phyloP scores from a whole-genome alignment of 2,797 vertebrate genomes.

The Lophotriccus pileatus region DNA sequence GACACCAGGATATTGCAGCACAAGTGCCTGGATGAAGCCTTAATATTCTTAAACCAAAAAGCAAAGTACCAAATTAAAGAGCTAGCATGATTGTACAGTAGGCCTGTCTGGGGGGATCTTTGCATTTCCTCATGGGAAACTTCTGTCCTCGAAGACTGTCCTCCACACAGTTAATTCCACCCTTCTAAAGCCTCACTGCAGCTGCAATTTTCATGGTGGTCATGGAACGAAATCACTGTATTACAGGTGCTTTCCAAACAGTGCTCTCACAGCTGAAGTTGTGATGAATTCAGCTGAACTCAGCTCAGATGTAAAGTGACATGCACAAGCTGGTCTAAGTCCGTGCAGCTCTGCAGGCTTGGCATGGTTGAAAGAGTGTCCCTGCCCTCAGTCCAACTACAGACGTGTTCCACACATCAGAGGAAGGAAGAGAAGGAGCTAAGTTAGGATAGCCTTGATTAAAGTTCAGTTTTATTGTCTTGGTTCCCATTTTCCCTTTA shows the following conservation, averaged over 20 bases:
- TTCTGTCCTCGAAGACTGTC: background rate
- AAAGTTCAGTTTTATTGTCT: background rate
- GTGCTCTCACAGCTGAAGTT: background rate
- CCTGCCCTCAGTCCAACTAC: background rate
- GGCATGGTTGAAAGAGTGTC: accelerated
- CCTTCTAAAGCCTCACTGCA: background rate
- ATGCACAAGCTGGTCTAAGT: background rate
- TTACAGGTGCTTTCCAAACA: background rate
- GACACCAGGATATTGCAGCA: background rate
- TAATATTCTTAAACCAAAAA: background rate
- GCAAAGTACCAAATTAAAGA: background rate
- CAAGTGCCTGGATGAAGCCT: background rate
- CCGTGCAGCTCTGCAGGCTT: background rate
- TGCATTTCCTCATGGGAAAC: background rate
- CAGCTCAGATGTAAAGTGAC: background rate
- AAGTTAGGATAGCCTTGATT: background rate
- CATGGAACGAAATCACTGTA: background rate
- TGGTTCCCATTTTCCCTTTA: background rate
- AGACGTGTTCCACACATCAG: background rate
- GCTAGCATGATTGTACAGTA: background rate
- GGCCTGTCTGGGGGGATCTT: background rate
- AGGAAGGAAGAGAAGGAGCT: background rate
- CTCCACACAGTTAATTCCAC: background rate
- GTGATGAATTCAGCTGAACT: background rate
- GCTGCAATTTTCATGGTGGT: background rate